Evolutionary conservation across 2,113 vertebrate species (phyloP).

Genomic region (Merops nubicus): DNA sequence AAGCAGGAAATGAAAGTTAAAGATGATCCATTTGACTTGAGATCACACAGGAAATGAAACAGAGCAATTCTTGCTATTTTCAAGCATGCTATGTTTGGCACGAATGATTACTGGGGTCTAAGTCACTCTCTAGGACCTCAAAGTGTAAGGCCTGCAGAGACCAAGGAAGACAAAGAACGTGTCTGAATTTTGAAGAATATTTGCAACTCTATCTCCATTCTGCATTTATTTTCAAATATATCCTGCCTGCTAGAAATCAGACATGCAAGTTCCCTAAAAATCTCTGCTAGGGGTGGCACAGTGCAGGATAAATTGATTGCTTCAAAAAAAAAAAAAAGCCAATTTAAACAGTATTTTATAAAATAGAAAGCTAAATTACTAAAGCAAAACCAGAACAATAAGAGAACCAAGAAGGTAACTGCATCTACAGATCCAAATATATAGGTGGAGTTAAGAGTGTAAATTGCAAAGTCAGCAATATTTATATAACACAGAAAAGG

Average conservation of each 20-base stretch:
- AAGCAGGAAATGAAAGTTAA: not conserved
- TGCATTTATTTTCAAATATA: not conserved
- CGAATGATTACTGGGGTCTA: not conserved
- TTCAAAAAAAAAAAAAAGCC: too few species aligned
- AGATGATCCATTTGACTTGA: not conserved
- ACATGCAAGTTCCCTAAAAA: not conserved
- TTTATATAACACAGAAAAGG: not conserved
- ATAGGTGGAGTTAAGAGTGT: fast-evolving
- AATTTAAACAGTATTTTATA: not conserved
- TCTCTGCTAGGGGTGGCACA: not conserved
- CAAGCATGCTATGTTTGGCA: not conserved
- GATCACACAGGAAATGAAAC: not conserved
- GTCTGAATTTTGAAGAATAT: not conserved
- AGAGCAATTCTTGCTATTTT: too few species aligned
- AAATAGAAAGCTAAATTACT: not conserved
- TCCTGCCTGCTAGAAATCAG: not conserved
- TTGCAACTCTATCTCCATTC: not conserved
- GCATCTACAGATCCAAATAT: not conserved
- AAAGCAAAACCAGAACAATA: not conserved
- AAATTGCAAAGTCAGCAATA: not conserved
- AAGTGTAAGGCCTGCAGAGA: not conserved
- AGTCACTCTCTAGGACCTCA: not conserved
- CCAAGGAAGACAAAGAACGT: not conserved
- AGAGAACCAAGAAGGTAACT: not conserved
- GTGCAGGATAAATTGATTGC: not conserved